Conservation (phyloP, 2,888 invertebrate species). For the Morpho achilles region DNA sequence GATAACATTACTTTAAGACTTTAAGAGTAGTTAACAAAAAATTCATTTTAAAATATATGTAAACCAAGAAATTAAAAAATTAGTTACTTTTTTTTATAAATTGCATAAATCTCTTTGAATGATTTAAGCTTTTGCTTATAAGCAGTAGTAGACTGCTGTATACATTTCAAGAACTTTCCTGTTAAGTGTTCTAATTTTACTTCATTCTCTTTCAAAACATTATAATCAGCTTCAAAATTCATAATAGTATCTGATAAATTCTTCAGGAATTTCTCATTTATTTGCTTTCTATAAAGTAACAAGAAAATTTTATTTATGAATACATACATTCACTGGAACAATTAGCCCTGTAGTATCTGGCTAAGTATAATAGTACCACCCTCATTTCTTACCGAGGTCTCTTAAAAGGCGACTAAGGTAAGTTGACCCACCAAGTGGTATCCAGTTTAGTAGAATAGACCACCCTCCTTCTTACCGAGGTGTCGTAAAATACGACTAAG, state of each 20-base stretch:
- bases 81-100: constrained; percentile 38
- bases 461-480: no score
- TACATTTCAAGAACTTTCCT: constrained; percentile 51
- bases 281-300: constrained; percentile 48
- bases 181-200: constrained; percentile 59
- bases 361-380: no score
- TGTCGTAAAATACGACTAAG: no score
- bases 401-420: no score
- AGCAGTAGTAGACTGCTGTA: constrained; percentile 54
- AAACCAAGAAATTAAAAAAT: not conserved
- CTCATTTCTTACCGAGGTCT: no score
- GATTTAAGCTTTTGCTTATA: constrained; percentile 54
- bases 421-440: no score
- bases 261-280: constrained; percentile 45
- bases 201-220: constrained; percentile 59
- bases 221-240: constrained; percentile 54
- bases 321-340: not conserved
- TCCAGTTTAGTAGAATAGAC: no score
- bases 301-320: not conserved
- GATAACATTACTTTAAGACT: no score
- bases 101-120: constrained; percentile 51
- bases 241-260: constrained; percentile 47
- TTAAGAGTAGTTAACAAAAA: not conserved
- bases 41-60: not conserved
- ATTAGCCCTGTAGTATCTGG: no score